Base-by-base conservation (phyloP, 2,888 invertebrate genomes). In the Sarcophaga subvicina region DNA sequence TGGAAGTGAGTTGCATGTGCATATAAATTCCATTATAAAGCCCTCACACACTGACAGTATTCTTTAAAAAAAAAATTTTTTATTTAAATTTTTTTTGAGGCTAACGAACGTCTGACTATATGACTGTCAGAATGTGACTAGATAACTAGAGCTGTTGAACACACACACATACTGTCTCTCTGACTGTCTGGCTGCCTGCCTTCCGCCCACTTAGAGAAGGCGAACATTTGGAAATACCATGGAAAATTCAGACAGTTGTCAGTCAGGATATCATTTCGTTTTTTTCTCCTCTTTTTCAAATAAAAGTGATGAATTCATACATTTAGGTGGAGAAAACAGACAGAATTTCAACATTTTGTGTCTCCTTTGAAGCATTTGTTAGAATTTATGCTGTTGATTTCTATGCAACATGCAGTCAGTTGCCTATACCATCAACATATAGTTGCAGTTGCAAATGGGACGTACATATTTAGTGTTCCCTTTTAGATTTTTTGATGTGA, bases 181-280 rank as follows among this genome's bases (percentile, higher is more conserved):
- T 20, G 14, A 10, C 20, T 54, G 64, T 17, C 49, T 22, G 27
- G 27, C 47, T 75, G 37, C 6, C 75, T 37, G 69, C 54, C 27
- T 75, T 63, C 59, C 45, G 69, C 69, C 66, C 49, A 75, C 75
- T 54, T 82, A 59, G 66, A 71, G 27, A 71, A 76, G 27, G 67
- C 4, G 66, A 72, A 37, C 6, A 37, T 72, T 60, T 78, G 67
- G 62, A 67, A 83, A 72, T 37, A 77, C 67, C 83, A 72, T 83
- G 71, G 66, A 78, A 78, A 49, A 27, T 78, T 66, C 67, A 72
- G 72, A 72, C 83, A 83, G 72, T 83, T 83, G 77, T 77, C 71
- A 83, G 47, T 77, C 77, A 77, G 12, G 45, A 60, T n/a, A 10
- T 45, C n/a, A 59, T 72, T 75, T 67, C 17, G 20, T 54, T 72